Conservation (phyloP, 2,113 vertebrate genomes). For the Indicator maculatus region DNA sequence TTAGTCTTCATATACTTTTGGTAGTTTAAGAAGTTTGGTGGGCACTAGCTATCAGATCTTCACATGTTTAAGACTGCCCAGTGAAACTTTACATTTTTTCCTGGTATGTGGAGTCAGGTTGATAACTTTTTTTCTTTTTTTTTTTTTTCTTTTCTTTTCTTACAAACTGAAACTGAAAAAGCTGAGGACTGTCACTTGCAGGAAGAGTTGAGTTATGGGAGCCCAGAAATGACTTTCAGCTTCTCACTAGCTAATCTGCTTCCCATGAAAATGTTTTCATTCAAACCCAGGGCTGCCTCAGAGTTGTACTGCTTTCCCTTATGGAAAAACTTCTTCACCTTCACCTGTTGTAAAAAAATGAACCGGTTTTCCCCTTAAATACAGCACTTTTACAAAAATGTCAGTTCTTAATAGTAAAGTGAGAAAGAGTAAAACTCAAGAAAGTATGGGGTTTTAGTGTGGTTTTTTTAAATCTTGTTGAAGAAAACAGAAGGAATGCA, state of each 20-base stretch:
- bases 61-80: neutral
- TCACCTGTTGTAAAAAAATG: neutral
- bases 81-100: neutral
- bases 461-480: neutral
- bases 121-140: neutral
- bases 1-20: neutral
- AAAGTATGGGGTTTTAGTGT: neutral
- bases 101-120: neutral
- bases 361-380: neutral
- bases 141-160: neutral
- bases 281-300: neutral
- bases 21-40: neutral
- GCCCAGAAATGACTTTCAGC: neutral
- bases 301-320: neutral
- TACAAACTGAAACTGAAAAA: neutral
- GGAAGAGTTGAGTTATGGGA: neutral
- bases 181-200: neutral
- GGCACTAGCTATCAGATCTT: neutral
- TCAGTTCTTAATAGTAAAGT: neutral
- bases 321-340: neutral
- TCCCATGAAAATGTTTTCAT: neutral
- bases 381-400: neutral
- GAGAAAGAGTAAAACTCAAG: neutral
- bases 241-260: neutral
- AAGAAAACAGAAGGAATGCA: neutral